These are phyloP conservation scores for Eumerus sabulonum DNA, from an alignment of 2,888 invertebrate genomes.

Conservation along the genomic window DNA sequence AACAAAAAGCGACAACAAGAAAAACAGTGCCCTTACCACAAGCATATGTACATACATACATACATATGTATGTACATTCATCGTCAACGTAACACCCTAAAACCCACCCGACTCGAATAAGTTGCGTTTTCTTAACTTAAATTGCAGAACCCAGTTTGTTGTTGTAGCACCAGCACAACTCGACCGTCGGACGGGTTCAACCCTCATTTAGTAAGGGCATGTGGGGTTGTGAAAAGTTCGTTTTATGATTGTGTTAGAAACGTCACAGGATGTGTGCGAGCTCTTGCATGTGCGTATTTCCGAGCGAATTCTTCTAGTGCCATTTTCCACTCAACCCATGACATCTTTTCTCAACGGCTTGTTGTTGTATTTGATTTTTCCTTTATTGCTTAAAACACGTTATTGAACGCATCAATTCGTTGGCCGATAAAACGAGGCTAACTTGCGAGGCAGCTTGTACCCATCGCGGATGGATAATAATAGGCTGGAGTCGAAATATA, in stretches of 20 bases:
- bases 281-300: constrained; percentile 30
- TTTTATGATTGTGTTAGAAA: constrained; percentile 15
- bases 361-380: background rate
- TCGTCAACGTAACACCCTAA: too few relatives aligned
- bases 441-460: constrained; percentile 16
- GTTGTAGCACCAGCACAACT: constrained; percentile 5
- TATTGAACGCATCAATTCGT: constrained; percentile 47
- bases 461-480: background rate
- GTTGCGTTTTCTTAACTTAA: constrained; percentile 53
- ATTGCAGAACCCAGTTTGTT: constrained; percentile 46
- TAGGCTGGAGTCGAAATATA: constrained; percentile 7
- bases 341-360: too few relatives aligned
- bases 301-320: background rate
- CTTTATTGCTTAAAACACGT: constrained; percentile 22
- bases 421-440: constrained; percentile 41
- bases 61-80: too few relatives aligned
- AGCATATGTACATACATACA: too few relatives aligned
- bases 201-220: constrained; percentile 9
- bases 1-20: background rate
- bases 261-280: constrained; percentile 6
- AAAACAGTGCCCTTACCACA: constrained; percentile 14
- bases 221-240: constrained; percentile 18
- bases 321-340: background rate
- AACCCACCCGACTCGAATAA: constrained; percentile 19
- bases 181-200: constrained; percentile 5